These are phyloP conservation scores for Myotis findleyi DNA, from an alignment of 2,797 vertebrate genomes.

Conservation along the genomic window DNA sequence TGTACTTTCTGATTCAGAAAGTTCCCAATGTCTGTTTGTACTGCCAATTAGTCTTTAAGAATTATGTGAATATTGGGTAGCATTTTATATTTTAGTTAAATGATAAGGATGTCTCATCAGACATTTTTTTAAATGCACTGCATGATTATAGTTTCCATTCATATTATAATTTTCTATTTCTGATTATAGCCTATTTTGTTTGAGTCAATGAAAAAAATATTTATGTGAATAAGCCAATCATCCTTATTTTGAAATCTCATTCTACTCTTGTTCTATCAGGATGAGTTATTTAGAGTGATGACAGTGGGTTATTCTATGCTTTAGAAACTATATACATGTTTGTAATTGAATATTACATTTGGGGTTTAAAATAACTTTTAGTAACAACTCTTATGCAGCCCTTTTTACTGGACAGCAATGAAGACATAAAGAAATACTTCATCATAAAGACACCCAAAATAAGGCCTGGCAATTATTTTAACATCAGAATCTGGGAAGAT, in stretches of 20 bases:
- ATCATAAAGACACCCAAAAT: neutral
- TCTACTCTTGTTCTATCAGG: neutral
- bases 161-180: constrained; percentile 27
- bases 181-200: constrained; percentile 17
- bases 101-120: neutral
- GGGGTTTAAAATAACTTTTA: constrained; percentile 21
- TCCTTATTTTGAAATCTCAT: constrained; percentile 43
- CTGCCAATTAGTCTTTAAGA: constrained; percentile 47
- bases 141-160: neutral
- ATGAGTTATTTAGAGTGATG: neutral
- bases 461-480: constrained; percentile 29
- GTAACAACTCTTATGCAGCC: neutral
- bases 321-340: neutral
- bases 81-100: constrained; percentile 57
- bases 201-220: neutral
- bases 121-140: constrained; percentile 26
- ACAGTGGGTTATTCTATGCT: neutral
- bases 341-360: neutral
- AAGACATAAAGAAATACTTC: constrained; percentile 4
- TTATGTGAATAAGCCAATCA: neutral
- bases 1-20: constrained; percentile 61
- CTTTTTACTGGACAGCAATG: neutral
- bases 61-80: neutral
- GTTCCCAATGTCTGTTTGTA: constrained; percentile 52
- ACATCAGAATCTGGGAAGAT: neutral